Evolutionary conservation across 1,140 invertebrate species (phyloP).

Genomic region (Leptonema lineaticorne): DNA sequence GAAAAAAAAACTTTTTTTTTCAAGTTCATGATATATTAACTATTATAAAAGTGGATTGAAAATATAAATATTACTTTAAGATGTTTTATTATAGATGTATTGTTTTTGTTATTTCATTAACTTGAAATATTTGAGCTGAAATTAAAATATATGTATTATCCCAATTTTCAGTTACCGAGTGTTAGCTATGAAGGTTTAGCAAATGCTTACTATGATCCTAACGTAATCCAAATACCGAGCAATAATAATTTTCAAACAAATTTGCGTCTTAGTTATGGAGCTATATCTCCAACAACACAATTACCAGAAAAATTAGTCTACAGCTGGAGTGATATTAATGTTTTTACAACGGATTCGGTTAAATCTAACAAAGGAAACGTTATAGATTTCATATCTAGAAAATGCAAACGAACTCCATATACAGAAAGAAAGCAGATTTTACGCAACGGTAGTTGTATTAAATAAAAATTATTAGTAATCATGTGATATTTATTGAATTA

Average conservation of each 20-base stretch:
- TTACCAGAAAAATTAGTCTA: constrained; percentile 52
- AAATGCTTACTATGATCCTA: no score
- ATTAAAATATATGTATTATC: neutral
- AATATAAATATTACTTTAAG: neutral
- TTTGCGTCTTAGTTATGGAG: no score
- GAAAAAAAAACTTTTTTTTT: no score
- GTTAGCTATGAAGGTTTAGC: neutral
- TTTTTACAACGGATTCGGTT: constrained; percentile 57
- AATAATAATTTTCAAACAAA: no score
- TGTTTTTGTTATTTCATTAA: neutral
- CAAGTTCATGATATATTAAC: no score
- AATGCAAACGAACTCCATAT: constrained; percentile 49
- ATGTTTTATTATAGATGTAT: neutral
- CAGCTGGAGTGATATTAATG: constrained; percentile 70
- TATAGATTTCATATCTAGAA: constrained; percentile 51
- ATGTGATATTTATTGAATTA: neutral
- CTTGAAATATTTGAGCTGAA: neutral
- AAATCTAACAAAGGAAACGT: constrained; percentile 44
- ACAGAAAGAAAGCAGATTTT: constrained; percentile 65
- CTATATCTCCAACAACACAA: neutral
- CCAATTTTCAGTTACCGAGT: neutral
- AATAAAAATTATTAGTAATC: constrained; percentile 3
- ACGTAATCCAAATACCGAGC: no score
- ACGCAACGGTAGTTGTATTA: constrained; percentile 59
- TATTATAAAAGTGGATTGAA: neutral